Percentiles rank a stretch among this genome's conserved stretches.
phyloP scores from a whole-genome alignment of 2,888 invertebrate genomes.

The Dyspetes luteomarginatus region DNA sequence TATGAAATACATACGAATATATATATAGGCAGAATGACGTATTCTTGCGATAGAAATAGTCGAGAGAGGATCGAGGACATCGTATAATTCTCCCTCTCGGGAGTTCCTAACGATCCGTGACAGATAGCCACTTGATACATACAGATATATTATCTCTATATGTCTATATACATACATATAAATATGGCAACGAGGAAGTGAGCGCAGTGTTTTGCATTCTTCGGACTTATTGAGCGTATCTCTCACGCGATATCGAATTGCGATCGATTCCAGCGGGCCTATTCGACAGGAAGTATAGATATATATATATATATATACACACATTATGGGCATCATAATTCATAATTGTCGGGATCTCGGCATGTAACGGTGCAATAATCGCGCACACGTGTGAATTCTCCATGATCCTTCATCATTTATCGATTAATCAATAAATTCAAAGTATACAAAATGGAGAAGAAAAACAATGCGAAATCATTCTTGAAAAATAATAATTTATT shows the following conservation, averaged over 20 bases:
- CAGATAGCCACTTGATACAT: slow-evolving; percentile 66
- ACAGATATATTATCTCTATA: slow-evolving; percentile 1
- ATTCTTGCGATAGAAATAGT: slow-evolving; percentile 48
- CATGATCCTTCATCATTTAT: slow-evolving; percentile 17
- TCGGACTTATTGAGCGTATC: slow-evolving; percentile 66
- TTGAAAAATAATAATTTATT: background rate
- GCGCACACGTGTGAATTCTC: slow-evolving; percentile 9
- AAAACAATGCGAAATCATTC: background rate
- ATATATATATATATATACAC: background rate
- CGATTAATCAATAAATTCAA: slow-evolving; percentile 24
- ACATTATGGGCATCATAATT: slow-evolving; percentile 57
- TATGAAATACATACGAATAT: slow-evolving; percentile 24
- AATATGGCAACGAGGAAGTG: slow-evolving; percentile 61
- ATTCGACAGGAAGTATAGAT: slow-evolving; percentile 41
- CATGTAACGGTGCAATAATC: slow-evolving; percentile 46
- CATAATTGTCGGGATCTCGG: slow-evolving; percentile 52
- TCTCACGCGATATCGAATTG: slow-evolving; percentile 66
- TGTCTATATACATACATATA: background rate
- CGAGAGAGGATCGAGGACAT: slow-evolving; percentile 60
- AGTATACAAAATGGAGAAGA: background rate
- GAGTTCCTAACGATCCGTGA: slow-evolving; percentile 74
- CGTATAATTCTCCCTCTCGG: slow-evolving; percentile 61
- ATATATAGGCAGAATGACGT: slow-evolving; percentile 48
- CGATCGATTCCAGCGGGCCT: slow-evolving; percentile 58
- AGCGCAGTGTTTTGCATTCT: slow-evolving; percentile 63